Evolutionary conservation across 1,140 invertebrate species (phyloP), one percentile per base, ranked within the genome.

Genomic region (Caenorhabditis remanei): DNA sequence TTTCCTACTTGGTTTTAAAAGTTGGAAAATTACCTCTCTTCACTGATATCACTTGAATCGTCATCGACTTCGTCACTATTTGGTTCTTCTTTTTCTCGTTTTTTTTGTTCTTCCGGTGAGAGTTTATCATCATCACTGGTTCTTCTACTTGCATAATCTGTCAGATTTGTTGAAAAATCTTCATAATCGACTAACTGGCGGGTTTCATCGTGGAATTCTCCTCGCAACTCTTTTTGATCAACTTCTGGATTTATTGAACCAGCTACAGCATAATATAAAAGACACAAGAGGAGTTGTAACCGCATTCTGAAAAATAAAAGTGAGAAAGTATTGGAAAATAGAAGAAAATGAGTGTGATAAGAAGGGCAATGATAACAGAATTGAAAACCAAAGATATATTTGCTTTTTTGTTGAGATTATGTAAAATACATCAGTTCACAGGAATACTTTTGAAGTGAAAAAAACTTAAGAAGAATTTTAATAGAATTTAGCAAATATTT

Each of bases 41-140:
- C 71, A 79, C 71, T 79, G 8, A 79, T 79, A 50, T 87, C 87
- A 43, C 61, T 56, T 4, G 58, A 67, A 41, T 58, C 67, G 16
- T 87, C 83, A 24, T 71, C 63, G 3, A 87, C 87, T 40, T 85
- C 83, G 3, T 63, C 75, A 58, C 53, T 87, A 4, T 85, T 48
- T 83, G 16, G 53, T 9, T 14, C 21, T 16, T 79, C 41, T n/a
- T 41, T 48, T 40, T 40, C 19, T 9, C 50, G 24, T 56, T 79
- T 86, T 56, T 86, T 86, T 56, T 56, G 83, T 21, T 61, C 55
- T 61, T 84, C 55, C 5, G 40, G 83, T 46, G 24, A 24, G 16
- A 84, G 43, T 21, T 61, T 84, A 61, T 79, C 71, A 14, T 79
- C 71, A 13, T 79, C 71, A 24, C 71, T 79, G 11, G 19, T 79